A percentile compares a stretch with the other conserved stretches of the same genome.
These are phyloP conservation scores for Pogonophryne albipinna DNA, from an alignment of 2,797 vertebrate species.

Conservation along the genomic window DNA sequence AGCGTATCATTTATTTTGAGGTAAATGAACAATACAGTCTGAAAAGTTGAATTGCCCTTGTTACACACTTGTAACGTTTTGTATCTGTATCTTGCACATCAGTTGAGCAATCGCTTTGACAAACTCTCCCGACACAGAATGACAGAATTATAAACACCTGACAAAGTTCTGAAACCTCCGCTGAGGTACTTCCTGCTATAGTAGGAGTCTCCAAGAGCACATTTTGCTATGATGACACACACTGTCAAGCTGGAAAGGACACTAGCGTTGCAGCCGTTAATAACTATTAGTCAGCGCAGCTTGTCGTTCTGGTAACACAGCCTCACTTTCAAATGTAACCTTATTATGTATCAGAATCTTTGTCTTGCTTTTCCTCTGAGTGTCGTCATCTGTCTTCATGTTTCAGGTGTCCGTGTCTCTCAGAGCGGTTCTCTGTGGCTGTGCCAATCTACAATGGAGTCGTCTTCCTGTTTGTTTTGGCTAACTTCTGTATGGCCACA, in stretches of 20 bases:
- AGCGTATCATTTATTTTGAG: too few species aligned
- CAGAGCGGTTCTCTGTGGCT: conserved; percentile 90
- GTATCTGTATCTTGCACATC: too few species aligned
- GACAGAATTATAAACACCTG: too few species aligned
- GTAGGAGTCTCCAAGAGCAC: too few species aligned
- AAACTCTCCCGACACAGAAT: too few species aligned
- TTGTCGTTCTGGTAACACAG: background rate
- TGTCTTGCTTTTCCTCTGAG: background rate
- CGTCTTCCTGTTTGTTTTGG: conserved; percentile 96
- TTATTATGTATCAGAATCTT: background rate
- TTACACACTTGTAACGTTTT: too few species aligned
- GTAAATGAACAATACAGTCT: too few species aligned
- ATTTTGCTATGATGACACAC: background rate
- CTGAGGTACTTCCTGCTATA: too few species aligned
- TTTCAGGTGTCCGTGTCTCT: conserved; percentile 94
- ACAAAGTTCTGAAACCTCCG: too few species aligned
- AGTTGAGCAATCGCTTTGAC: too few species aligned
- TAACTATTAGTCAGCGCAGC: background rate
- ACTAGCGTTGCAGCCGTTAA: background rate
- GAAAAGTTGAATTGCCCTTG: too few species aligned
- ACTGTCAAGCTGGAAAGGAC: background rate
- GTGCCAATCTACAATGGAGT: conserved; percentile 95
- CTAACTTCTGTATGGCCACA: conserved; percentile 99
- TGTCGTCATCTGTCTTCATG: background rate
- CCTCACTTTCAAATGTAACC: too few species aligned